phyloP scores from a whole-genome alignment of 2,797 vertebrate genomes.

The Arremon brunneinucha region DNA sequence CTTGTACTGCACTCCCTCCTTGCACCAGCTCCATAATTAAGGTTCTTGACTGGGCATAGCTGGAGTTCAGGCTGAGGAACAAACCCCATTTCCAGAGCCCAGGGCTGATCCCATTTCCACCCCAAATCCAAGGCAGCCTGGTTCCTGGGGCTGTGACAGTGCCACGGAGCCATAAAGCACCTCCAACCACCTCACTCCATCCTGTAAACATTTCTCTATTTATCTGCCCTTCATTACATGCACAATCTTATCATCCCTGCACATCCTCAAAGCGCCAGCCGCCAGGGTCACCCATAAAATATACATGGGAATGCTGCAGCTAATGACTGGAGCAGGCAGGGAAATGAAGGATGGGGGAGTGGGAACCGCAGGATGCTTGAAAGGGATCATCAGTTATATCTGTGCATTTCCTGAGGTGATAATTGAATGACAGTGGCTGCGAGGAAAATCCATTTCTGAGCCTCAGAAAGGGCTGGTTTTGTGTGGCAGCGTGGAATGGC shows the following conservation, averaged over 20 bases:
- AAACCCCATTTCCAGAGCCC: not conserved
- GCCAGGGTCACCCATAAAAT: conserved; percentile 79
- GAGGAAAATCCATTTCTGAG: conserved; percentile 79
- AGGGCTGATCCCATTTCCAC: not conserved
- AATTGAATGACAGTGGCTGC: conserved; percentile 76
- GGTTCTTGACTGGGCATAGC: not conserved
- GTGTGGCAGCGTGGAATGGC: conserved; percentile 68
- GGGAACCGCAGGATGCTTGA: conserved; percentile 53
- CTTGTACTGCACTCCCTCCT: not conserved
- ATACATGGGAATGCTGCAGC: conserved; percentile 64
- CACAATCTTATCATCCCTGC: conserved; percentile 75
- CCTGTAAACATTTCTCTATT: conserved; percentile 73
- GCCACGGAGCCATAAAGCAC: conserved; percentile 50
- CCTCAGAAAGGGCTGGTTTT: conserved; percentile 59
- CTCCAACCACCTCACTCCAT: conserved; percentile 33
- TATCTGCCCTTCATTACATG: conserved; percentile 73
- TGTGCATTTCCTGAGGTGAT: conserved; percentile 78
- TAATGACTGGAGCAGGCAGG: conserved; percentile 62
- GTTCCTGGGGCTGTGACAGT: not conserved
- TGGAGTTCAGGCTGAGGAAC: not conserved
- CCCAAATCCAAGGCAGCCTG: not conserved
- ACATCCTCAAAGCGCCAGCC: conserved; percentile 73
- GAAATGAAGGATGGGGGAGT: conserved; percentile 61
- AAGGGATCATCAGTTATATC: conserved; percentile 74
- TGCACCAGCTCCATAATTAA: not conserved